Base-by-base conservation (phyloP, 2,888 invertebrate genomes). In the Agonopterix heracliana region DNA sequence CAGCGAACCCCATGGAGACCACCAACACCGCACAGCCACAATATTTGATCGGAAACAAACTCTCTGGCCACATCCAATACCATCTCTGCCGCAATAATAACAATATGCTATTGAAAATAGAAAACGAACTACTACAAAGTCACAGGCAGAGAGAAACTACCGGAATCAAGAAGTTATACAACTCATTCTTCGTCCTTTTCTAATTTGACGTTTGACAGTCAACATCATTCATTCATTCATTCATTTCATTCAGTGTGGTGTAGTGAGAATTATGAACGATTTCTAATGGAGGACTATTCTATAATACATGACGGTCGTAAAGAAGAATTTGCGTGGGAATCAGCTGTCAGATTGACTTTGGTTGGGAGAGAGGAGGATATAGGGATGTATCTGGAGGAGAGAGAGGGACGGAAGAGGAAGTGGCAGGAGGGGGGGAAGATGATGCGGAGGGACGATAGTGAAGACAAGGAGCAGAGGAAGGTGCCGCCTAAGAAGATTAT, bases 151-250 rank as follows among this genome's bases (percentile, higher is more conserved):
- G 94, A 74, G 95, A 95, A 81, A 94, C 94, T 26, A 95, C 95
- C 45, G 95, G 95, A 54, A 94, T 95, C 72, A 95, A 95, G 86
- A 95, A 95, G 82, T 89, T 95, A 76, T 95, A 95, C 89, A 95
- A 95, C 87, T 95, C 95, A 54, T 95, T 95, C 88, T 95, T 95
- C 81, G 95, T 95, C 62, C 91, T 95, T 81, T 95, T 95, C 87
- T 95, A 95, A 94, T 89, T 71, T 68, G 56, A 34, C 14, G n/a
- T 61, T 52, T 52, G 47, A 9, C n/a, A 38, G 49, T 62, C 66
- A 63, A 61, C 66, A 26, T 41, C 67, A 67, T 60, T 65, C 63
- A 64, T 52, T 65, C 66, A 62, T 42, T 41, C 46, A 17, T 40
- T 71, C 34, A 47, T 47, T 38, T 47, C 76, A 76, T 78, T 66